phyloP scores from a whole-genome alignment of 2,113 vertebrate species.

The Nestor notabilis region DNA sequence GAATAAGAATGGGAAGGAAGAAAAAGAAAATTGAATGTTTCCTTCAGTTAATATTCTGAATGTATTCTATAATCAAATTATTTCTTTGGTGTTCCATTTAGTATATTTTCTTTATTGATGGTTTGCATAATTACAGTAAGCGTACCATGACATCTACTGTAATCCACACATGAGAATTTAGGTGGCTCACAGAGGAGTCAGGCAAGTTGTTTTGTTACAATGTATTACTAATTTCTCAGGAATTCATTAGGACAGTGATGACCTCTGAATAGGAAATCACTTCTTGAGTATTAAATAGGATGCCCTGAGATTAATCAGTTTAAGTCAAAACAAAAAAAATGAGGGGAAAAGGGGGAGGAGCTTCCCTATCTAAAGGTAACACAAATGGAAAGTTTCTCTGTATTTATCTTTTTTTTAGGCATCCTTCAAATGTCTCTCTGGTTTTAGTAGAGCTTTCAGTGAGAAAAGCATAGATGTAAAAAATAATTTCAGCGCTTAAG shows the following conservation, averaged over 20 bases:
- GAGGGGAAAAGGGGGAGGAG: fast-evolving
- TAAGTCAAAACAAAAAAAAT: not conserved
- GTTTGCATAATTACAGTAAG: not conserved
- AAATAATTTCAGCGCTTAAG: not conserved
- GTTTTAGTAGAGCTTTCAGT: not conserved
- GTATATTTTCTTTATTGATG: not conserved
- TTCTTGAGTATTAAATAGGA: not conserved
- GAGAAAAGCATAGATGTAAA: not conserved
- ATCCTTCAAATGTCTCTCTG: not conserved
- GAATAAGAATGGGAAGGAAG: not conserved
- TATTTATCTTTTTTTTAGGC: not conserved
- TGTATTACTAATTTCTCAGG: not conserved
- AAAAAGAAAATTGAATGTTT: not conserved
- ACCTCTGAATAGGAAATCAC: not conserved
- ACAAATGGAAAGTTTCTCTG: not conserved
- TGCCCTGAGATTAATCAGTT: not conserved
- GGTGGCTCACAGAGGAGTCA: not conserved
- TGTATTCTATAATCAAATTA: not conserved
- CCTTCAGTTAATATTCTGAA: not conserved
- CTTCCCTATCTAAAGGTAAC: not conserved
- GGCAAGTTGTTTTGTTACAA: not conserved
- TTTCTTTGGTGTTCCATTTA: not conserved
- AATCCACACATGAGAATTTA: not conserved
- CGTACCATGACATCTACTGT: not conserved
- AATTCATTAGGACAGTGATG: not conserved